Evolutionary conservation across 2,113 vertebrate genomes (phyloP), one percentile per base, ranked within the genome.

Genomic region (Oenanthe melanoleuca): DNA sequence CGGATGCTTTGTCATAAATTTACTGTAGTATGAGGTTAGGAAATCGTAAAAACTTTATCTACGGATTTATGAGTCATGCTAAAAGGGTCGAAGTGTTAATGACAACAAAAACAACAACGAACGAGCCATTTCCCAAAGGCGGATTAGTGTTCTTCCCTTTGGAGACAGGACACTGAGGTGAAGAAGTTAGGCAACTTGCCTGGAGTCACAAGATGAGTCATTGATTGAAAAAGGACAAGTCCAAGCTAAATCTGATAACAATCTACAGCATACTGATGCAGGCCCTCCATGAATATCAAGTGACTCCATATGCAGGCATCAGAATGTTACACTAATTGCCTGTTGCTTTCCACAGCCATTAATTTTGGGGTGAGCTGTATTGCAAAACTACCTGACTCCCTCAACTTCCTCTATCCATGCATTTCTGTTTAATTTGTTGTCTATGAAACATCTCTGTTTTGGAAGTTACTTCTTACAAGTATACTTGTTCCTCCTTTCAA

Each of bases 121-220:
- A 49, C 3, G 2, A 93, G 50, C 71, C 25, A 71, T 34, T 89
- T 95, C 84, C 84, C 70, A 92, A 93, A 85, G 70, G 45, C 26
- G 4, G 73, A 85, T 60, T 64, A 85, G 84, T 19, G 8, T 75
- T 84, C 86, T 86, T 74, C 47, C 73, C 42, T 92, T 78, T 61
- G 73, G 65, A 84, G 69, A 85, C 4, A 87, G 83, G 80, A 92
- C 47, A 50, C 40, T 8, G 84, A 92, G 80, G 87, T 75, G 67
- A 82, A 90, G 89, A 86, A 85, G 69, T 85, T 60, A 72, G 86
- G 94, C 78, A 84, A 72, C 50, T 91, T 87, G 91, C 91, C 80
- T 75, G 61, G 55, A 74, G 66, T 69, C 73, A 75, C 42, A 81
- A 71, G 67, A 84, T 95, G 83, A 94, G 56, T 94, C 80, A 86